These are phyloP conservation scores for Tapera naevia DNA, from an alignment of 2,797 vertebrate genomes.

Conservation along the genomic window DNA sequence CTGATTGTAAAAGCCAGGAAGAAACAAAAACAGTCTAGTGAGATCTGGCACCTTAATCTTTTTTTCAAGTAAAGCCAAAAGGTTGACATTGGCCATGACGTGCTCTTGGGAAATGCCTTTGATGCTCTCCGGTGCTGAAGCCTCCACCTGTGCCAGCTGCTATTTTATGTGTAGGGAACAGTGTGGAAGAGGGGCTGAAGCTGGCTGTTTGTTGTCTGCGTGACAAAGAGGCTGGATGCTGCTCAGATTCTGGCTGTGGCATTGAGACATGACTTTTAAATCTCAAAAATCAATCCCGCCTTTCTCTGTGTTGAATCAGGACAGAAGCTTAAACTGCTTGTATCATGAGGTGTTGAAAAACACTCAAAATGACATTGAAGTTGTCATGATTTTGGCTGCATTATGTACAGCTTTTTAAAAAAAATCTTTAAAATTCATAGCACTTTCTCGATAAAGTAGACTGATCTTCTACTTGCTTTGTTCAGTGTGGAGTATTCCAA, in stretches of 20 bases:
- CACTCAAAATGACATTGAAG: slow-evolving; percentile 75
- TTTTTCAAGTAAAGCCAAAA: neutral
- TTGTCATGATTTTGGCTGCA: slow-evolving; percentile 71
- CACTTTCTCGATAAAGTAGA: slow-evolving; percentile 76
- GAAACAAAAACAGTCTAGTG: neutral
- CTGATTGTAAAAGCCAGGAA: neutral
- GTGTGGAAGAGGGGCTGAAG: neutral
- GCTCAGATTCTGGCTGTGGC: neutral
- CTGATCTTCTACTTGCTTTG: slow-evolving; percentile 75
- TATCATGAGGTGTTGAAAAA: slow-evolving; percentile 65
- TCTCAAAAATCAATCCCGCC: slow-evolving; percentile 54
- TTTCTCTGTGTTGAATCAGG: slow-evolving; percentile 52
- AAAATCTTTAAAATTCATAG: slow-evolving; percentile 77
- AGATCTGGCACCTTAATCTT: neutral
- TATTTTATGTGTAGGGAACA: neutral
- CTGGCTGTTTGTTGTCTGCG: neutral
- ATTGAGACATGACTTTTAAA: slow-evolving; percentile 26
- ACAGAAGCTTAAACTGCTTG: slow-evolving; percentile 61
- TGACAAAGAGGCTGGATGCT: neutral
- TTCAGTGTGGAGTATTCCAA: slow-evolving; percentile 72
- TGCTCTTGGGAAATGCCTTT: neutral
- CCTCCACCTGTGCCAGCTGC: neutral
- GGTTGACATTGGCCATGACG: neutral
- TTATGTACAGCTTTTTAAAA: slow-evolving; percentile 64
- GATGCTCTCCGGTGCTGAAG: neutral